Conservation (phyloP, 2,888 invertebrate genomes). For the Cinara cedri region DNA sequence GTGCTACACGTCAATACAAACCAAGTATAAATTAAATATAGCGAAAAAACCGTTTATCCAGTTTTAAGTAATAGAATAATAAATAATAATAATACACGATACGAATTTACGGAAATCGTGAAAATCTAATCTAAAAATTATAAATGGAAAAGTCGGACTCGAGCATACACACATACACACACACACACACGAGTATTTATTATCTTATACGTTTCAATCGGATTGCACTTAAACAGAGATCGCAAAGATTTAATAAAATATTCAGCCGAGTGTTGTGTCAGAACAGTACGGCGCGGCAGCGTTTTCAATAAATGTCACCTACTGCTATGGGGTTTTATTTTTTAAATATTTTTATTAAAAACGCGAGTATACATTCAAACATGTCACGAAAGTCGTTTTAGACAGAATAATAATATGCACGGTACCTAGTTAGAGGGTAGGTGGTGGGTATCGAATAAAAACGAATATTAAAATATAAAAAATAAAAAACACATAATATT, state of each 20-base stretch:
- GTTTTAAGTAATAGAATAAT: not conserved
- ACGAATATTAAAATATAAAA: not conserved
- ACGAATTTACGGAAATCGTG: no score
- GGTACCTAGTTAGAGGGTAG: not conserved
- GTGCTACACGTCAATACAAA: no score
- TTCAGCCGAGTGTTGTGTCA: not conserved
- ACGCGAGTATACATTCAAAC: slow-evolving; percentile 7
- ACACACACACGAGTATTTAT: no score
- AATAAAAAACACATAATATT: no score
- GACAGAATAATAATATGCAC: not conserved
- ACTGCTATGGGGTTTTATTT: not conserved
- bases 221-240: not conserved
- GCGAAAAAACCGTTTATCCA: no score
- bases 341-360: slow-evolving; percentile 3
- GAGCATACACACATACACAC: not conserved
- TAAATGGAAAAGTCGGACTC: not conserved
- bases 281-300: not conserved
- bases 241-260: not conserved
- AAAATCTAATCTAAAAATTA: not conserved
- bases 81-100: no score
- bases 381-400: not conserved
- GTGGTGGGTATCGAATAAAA: slow-evolving; percentile 2
- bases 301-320: slow-evolving; percentile 26
- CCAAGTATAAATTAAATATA: no score
- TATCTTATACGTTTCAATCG: not conserved